Base-by-base conservation (phyloP, 2,797 vertebrate species). In the Botia kubotai region DNA sequence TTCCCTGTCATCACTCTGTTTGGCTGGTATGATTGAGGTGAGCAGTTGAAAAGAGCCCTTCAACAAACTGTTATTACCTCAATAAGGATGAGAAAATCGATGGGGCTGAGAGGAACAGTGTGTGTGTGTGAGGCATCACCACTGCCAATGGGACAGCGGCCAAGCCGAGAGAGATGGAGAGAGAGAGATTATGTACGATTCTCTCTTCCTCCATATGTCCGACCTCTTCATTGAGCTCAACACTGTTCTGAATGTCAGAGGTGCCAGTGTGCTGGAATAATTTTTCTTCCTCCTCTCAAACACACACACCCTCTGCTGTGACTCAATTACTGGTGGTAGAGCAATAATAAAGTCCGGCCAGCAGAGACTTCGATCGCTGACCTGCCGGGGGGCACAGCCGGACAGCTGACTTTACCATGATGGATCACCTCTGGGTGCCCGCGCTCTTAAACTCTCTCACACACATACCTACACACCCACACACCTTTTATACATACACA, bases 291-390 rank as follows among this genome's bases (percentile, higher is more conserved):
- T 60, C 48, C 29, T 29, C 48, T 11, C 81, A 66, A 60, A 70
- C 82, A 81, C 75, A 63, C 77, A 63, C 77, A 66, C 72, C 72
- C 82, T 78, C 72, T 74, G 58, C 78, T 70, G 80, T 90, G 91
- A 92, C 93, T 94, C 94, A 93, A 94, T 95, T 94, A 94, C 92
- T 93, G 92, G 93, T 91, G 93, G 88, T 89, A 90, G 89, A 93
- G 93, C 94, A 95, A 93, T 95, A 95, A 95, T 94, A 94, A 78
- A 94, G 93, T 93, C 91, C 90, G 91, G 90, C 93, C 91, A 91
- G 93, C 88, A 85, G 91, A 83, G 69, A 14, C 83, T 94, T 95
- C 93, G 93, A 94, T 94, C 86, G 91, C 82, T 93, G 93, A 95
- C 93, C 94, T 93, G 92, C 88, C 91, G 90, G 92, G 92, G 89